These are phyloP conservation scores for Aptenodytes forsteri DNA, from an alignment of 2,113 vertebrate species.

Conservation along the genomic window DNA sequence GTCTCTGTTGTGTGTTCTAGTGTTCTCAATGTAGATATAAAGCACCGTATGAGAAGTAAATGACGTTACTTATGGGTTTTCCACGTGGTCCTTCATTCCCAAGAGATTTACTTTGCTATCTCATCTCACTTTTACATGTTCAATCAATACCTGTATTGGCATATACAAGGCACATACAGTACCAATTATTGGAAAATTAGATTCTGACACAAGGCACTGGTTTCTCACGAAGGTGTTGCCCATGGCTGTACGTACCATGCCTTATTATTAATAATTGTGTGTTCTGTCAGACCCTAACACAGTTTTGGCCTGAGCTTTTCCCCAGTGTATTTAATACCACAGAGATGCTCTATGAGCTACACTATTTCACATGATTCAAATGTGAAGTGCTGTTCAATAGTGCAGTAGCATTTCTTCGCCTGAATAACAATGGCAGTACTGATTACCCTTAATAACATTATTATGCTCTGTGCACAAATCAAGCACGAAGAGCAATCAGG, in stretches of 20 bases:
- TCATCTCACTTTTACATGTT: background rate
- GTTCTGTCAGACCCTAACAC: background rate
- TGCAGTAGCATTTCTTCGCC: background rate
- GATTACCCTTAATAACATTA: conserved; percentile 48
- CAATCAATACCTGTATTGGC: background rate
- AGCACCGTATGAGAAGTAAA: background rate
- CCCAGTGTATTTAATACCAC: background rate
- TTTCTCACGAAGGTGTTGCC: background rate
- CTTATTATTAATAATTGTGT: background rate
- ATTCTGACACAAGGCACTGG: background rate
- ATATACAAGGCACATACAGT: background rate
- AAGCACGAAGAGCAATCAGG: conserved; percentile 32
- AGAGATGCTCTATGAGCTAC: background rate
- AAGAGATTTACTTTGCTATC: background rate
- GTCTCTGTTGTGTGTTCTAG: background rate
- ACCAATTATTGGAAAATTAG: background rate
- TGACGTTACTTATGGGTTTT: background rate
- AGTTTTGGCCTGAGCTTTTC: background rate
- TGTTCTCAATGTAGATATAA: background rate
- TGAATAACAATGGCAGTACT: background rate
- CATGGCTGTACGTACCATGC: background rate
- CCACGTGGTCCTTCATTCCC: background rate
- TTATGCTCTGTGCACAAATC: conserved; percentile 37
- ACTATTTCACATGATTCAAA: background rate
- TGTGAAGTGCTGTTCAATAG: background rate